Base-by-base conservation (phyloP, 2,113 vertebrate genomes). In the Amphilophus citrinellus region DNA sequence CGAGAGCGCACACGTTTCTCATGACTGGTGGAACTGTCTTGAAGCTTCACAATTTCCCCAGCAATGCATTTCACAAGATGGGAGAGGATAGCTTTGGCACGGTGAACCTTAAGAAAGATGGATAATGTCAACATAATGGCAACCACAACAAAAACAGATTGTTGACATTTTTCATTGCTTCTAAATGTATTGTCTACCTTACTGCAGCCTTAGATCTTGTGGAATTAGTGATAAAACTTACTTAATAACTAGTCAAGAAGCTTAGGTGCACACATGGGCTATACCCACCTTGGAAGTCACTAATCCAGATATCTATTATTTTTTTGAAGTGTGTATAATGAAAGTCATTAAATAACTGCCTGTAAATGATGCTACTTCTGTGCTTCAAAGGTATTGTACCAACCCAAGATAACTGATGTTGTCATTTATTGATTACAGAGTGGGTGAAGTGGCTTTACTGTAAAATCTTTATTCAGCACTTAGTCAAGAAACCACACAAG, bases 11-110 rank as follows among this genome's bases (percentile, higher is more conserved):
- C 91, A 9, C 97, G 97, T 42, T 96, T 97, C 73, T 98, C 97
- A 2, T 96, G 96, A 86, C 94, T 97, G 63, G 91, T 76, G 68
- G 95, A 93, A 44, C 86, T 90, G 78, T 98, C 98, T 91, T 95
- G 97, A 56, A 98, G n/a, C 77, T 96, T 93, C 87, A 99, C 97
- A 44, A 99, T 95, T 95, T 99, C 98, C 65, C 98, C 98, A 65
- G 98, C 98, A 91, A 99, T 99, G 92, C 98, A 99, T 90, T 99
- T 99, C 60, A 99, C 98, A 75, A 99, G 93, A 92, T 99, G 98
- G 5, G 98, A 98, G 37, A 99, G 94, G 91, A 99, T 99, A 71
- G 98, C 98, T 91, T 99, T 99, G 88, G 97, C 97, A 89, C 98
- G 96, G 71, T 93, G 90, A 79, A 95, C 95, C 95, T 95, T 42